phyloP scores from a whole-genome alignment of 2,113 vertebrate genomes.

The Orycteropus afer region DNA sequence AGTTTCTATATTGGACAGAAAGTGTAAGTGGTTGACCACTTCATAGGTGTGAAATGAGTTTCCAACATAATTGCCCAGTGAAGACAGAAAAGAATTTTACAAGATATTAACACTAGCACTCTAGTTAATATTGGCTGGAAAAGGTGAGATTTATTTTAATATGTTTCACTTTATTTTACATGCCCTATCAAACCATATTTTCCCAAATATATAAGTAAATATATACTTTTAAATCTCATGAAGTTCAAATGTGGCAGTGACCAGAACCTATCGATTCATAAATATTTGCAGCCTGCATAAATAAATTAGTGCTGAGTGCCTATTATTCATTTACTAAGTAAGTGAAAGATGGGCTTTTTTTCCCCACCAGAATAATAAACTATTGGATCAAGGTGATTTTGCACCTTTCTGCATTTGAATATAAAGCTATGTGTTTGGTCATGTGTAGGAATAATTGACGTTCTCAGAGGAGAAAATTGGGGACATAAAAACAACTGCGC shows the following conservation, averaged over 20 bases:
- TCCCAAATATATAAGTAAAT: conserved; percentile 46
- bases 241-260: conserved; percentile 44
- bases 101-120: conserved; percentile 14
- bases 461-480: neutral
- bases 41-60: conserved; percentile 38
- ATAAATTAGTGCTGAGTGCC: conserved; percentile 21
- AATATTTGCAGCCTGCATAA: conserved; percentile 48
- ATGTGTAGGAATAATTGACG: neutral
- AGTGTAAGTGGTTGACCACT: neutral
- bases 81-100: conserved; percentile 24
- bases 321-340: neutral
- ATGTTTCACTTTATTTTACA: conserved; percentile 56
- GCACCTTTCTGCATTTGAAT: conserved; percentile 4
- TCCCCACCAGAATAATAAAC: neutral
- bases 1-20: conserved; percentile 34
- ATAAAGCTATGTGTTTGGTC: neutral
- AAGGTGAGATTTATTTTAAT: conserved; percentile 38
- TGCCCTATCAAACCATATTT: conserved; percentile 52
- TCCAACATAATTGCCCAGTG: conserved; percentile 53
- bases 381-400: neutral
- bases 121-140: conserved; percentile 37
- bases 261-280: conserved; percentile 28
- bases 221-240: conserved; percentile 25
- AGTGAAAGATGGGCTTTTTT: neutral
- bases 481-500: neutral